phyloP scores from a whole-genome alignment of 2,797 vertebrate genomes.

The Mormyrus hasselquistii region DNA sequence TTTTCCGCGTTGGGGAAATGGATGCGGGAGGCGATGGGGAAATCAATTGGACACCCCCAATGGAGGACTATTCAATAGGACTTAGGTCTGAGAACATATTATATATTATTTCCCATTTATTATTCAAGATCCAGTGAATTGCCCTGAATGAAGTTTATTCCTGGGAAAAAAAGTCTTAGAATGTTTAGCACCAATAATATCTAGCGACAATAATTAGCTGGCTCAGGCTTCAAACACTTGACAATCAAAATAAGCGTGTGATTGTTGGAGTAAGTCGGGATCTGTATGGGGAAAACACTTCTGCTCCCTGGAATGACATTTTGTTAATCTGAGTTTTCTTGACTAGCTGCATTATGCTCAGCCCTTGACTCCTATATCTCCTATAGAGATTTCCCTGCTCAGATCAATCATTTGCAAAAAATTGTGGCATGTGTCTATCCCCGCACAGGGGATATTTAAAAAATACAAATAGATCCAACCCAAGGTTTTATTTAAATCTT shows the following conservation, averaged over 20 bases:
- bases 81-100: neutral
- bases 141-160: neutral
- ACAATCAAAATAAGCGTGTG: neutral
- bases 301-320: neutral
- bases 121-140: neutral
- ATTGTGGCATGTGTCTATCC: neutral
- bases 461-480: neutral
- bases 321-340: neutral
- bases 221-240: neutral
- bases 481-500: neutral
- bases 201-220: neutral
- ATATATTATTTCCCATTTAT: neutral
- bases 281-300: neutral
- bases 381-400: neutral
- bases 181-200: neutral
- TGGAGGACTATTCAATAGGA: neutral
- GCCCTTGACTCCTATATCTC: neutral
- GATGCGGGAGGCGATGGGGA: neutral
- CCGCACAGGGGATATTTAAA: neutral
- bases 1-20: neutral
- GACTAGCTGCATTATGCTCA: neutral
- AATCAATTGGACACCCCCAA: neutral
- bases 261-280: neutral
- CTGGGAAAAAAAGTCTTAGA: neutral
- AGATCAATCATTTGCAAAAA: neutral